Evolutionary conservation across 2,797 vertebrate species (phyloP), one percentile per base, ranked within the genome.

Genomic region (Epinephelus awoara): DNA sequence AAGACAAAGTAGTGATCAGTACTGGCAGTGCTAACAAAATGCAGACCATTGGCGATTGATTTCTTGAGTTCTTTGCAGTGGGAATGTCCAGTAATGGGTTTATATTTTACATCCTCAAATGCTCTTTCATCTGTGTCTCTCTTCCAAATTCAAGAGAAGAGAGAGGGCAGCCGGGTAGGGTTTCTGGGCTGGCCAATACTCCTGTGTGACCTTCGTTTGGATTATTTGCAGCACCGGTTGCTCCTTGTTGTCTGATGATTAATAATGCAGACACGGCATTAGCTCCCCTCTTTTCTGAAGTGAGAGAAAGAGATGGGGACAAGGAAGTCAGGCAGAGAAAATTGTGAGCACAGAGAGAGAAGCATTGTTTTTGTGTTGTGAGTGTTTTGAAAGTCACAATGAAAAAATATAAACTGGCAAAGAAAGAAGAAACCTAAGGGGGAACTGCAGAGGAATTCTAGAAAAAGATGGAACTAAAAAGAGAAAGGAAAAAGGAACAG

Each of bases 261-360:
- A 93, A 94, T 94, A 91, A 93, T 94, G 91, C 85, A 91, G 80
- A 72, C 18, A 34, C 49, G 68, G 82, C 80, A 89, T 91, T 88
- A 92, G 85, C 86, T 88, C 71, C 47, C 49, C 58, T 81, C 61
- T 87, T 89, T 88, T 84, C 76, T 80, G 49, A 90, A 81, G 72
- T 80, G 58, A 64, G 73, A 65, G 14, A 80, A 84, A 85, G 72
- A 80, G 63, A 73, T 14, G 34, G 11, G 8, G 69, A 69, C 29
- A 61, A 49, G 34, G 42, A 52, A 70, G 63, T 18, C 15, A 65
- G 57, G 44, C 11, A 54, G 61, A 49, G 23, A 69, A 64, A 25
- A 72, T 6, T 50, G 70, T 17, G 29, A 56, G 23, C 3, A 11
- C 3, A 11, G 13, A 27, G 21, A 56, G 25, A 25, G 18, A 27